Percentiles rank a stretch among this genome's conserved stretches.
phyloP scores from a whole-genome alignment of 2,797 vertebrate species.

The Choloepus didactylus region DNA sequence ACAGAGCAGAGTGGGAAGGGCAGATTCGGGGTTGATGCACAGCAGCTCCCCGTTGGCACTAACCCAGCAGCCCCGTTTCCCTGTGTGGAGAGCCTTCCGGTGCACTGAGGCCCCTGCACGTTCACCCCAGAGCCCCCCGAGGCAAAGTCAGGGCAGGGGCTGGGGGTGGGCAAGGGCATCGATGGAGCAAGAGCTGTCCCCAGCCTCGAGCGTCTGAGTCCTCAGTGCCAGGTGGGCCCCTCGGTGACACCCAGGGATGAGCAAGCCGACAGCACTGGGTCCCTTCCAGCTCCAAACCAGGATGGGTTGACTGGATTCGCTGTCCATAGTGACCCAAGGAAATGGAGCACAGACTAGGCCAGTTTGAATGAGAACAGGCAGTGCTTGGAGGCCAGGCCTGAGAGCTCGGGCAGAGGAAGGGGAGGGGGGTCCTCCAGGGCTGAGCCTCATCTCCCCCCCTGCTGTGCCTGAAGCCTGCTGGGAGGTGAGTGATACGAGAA shows the following conservation, averaged over 20 bases:
- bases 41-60: background rate
- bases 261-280: too few relatives aligned
- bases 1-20: fast-evolving
- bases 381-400: fast-evolving
- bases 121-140: background rate
- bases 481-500: background rate
- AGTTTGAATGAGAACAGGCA: fast-evolving
- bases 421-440: fast-evolving
- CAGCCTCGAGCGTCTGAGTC: fast-evolving
- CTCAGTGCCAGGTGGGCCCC: background rate
- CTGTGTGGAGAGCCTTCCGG: background rate
- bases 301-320: fast-evolving
- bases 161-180: background rate
- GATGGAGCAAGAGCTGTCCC: background rate
- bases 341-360: background rate
- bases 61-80: too few relatives aligned
- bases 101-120: too few relatives aligned
- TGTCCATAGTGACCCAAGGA: too few relatives aligned
- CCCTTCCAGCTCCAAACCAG: background rate
- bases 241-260: background rate
- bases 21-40: background rate
- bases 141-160: too few relatives aligned
- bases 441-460: background rate
- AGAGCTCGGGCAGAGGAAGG: background rate
- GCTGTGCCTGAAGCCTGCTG: background rate